A percentile compares a stretch with the other conserved stretches of the same genome.
phyloP scores from a whole-genome alignment of 2,797 vertebrate genomes.

The Pygocentrus nattereri region DNA sequence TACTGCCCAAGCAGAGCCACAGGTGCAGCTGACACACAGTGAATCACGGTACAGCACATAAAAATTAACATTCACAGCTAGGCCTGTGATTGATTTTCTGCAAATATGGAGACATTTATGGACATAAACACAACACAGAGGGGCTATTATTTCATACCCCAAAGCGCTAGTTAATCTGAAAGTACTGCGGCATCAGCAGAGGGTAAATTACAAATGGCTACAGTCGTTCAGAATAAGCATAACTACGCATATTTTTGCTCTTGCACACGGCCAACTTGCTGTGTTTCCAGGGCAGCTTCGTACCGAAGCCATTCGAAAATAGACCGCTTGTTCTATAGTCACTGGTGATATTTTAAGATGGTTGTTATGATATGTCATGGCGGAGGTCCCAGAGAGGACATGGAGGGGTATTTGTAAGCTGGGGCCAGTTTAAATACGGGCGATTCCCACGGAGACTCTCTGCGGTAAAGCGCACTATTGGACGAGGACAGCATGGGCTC shows the following conservation, averaged over 20 bases:
- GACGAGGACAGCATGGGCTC: slow-evolving; percentile 54
- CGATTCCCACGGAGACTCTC: slow-evolving; percentile 63
- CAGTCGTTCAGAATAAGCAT: not conserved
- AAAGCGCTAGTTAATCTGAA: slow-evolving; percentile 38
- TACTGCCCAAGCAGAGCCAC: slow-evolving; percentile 34
- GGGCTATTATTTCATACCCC: slow-evolving; percentile 42
- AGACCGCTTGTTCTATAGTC: slow-evolving; percentile 29
- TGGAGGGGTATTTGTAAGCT: slow-evolving; percentile 67
- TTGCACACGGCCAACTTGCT: not conserved
- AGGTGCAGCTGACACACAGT: slow-evolving; percentile 50
- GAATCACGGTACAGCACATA: slow-evolving; percentile 44
- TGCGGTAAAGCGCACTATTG: slow-evolving; percentile 59
- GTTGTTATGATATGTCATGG: slow-evolving; percentile 38
- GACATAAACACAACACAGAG: slow-evolving; percentile 33
- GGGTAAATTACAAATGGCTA: slow-evolving; percentile 34
- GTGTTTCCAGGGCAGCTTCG: slow-evolving; percentile 37
- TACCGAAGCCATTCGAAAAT: slow-evolving; percentile 37
- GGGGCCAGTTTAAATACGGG: slow-evolving; percentile 71
- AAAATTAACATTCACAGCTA: slow-evolving; percentile 51
- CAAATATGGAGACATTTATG: slow-evolving; percentile 40
- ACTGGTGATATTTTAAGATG: slow-evolving; percentile 42
- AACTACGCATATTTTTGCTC: slow-evolving; percentile 20
- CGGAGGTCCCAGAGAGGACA: slow-evolving; percentile 69
- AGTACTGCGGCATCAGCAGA: slow-evolving; percentile 17
- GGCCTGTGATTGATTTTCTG: slow-evolving; percentile 52